Evolutionary conservation across 2,113 vertebrate genomes (phyloP).

Genomic region (Oncorhynchus keta): DNA sequence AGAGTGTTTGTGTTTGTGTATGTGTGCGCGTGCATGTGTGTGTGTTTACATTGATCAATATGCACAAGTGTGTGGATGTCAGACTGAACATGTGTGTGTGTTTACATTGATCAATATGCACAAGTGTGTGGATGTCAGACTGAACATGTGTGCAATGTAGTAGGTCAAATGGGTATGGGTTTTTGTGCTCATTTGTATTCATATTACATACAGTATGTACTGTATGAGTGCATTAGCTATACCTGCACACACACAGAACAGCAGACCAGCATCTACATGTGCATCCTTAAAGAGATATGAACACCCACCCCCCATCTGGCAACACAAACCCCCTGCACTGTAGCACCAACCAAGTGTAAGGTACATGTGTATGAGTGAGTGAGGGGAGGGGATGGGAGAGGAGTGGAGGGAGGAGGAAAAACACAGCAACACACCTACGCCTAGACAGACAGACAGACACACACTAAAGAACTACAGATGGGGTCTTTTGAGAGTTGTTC

Average conservation of each 20-base stretch:
- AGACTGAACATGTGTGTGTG: constrained; percentile 3
- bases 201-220: background rate
- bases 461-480: too few relatives aligned
- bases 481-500: too few relatives aligned
- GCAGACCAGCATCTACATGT: background rate
- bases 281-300: background rate
- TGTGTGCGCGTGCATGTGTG: too few relatives aligned
- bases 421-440: constrained; percentile 3
- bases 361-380: too few relatives aligned
- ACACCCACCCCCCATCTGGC: background rate
- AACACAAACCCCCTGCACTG: background rate
- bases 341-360: background rate
- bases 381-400: too few relatives aligned
- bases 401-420: background rate
- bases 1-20: background rate
- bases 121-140: too few relatives aligned
- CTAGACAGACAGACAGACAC: too few relatives aligned
- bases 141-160: too few relatives aligned
- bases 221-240: background rate
- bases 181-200: background rate
- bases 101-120: background rate
- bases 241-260: background rate
- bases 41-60: constrained; percentile 26
- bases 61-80: too few relatives aligned
- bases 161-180: too few relatives aligned